Evolutionary conservation across 2,888 invertebrate genomes (phyloP), one percentile per base, ranked within the genome.

Genomic region (Notodromas monacha): DNA sequence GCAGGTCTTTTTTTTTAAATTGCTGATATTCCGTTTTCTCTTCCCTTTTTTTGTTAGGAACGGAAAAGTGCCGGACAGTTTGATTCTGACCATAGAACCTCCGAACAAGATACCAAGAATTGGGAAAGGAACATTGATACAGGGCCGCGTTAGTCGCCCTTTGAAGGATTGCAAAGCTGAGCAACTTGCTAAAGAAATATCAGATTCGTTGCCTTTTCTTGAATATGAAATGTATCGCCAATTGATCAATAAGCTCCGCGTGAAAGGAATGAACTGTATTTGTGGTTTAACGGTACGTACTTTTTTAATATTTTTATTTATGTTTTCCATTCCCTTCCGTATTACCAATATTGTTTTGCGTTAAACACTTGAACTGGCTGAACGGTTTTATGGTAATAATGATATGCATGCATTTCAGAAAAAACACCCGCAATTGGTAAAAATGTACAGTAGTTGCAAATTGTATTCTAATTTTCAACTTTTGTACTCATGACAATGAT

Each of bases 151-250:
- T 0, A 65, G 70, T 31, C 61, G 74, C 28, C 58, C 64, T 1
- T 65, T 79, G 38, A 63, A 66, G 28, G 72, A 74, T 39, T 57
- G 67, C 4, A 61, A 68, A 8, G 68, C 73, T 0, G 84, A 84
- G 51, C 21, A 34, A 1, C 69, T 70, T 38, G 77, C 89, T 3
- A 66, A 81, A 40, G 86, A 89, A 52, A 74, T 92, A 34, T 84
- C 84, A 2, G 76, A 89, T 54, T 73, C 73, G 40, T 55, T 89
- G 32, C 89, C 89, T 1, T 89, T 89, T 54, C 51, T 89, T 32
- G 89, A 92, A 48, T 89, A 86, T 47, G 86, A 92, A 47, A 54
- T 92, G 29, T 84, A 92, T 49, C 65, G 76, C 35, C 61, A 84
- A 38, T 52, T 89, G 21, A 59, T 84, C 2, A 79, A 77, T 43